phyloP scores from a whole-genome alignment of 2,797 vertebrate genomes.

The Typhlichthys subterraneus region DNA sequence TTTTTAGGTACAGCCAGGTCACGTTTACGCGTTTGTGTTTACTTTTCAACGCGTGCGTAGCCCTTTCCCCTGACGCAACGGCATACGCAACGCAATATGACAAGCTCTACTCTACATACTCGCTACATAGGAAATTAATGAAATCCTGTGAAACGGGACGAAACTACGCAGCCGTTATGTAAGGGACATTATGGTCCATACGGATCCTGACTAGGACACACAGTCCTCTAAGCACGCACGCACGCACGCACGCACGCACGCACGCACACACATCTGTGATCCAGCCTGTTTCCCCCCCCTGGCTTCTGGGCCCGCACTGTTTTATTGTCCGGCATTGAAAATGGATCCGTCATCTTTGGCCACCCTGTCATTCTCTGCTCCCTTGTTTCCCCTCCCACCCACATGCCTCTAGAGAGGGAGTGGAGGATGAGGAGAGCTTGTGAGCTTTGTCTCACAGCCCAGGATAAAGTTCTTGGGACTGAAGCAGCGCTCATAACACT shows the following conservation, averaged over 20 bases:
- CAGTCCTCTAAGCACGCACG: conserved; percentile 21
- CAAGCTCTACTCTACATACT: too few relatives aligned
- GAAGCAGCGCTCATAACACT: conserved; percentile 21
- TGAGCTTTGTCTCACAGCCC: conserved; percentile 37
- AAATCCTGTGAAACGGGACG: too few relatives aligned
- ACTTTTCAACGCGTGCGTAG: too few relatives aligned
- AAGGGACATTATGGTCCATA: background rate
- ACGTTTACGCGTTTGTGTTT: too few relatives aligned
- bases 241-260: background rate
- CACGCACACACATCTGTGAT: conserved; percentile 11
- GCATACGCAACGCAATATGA: too few relatives aligned
- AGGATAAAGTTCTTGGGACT: conserved; percentile 39
- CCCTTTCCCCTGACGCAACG: too few relatives aligned
- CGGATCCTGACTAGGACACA: conserved; percentile 14
- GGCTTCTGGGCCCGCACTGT: conserved; percentile 21
- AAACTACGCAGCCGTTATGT: too few relatives aligned
- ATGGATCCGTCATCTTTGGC: conserved; percentile 47
- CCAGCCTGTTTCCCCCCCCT: conserved; percentile 41
- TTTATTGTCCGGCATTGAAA: conserved; percentile 55
- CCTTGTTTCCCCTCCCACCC: conserved; percentile 14
- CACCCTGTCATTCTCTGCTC: conserved; percentile 34
- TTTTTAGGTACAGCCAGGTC: too few relatives aligned
- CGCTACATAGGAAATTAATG: too few relatives aligned
- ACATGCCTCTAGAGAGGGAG: conserved; percentile 30
- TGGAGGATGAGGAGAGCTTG: conserved; percentile 26